Evolutionary conservation across 1,140 invertebrate species (phyloP).

Genomic region (Drosophila pseudoananassae): DNA sequence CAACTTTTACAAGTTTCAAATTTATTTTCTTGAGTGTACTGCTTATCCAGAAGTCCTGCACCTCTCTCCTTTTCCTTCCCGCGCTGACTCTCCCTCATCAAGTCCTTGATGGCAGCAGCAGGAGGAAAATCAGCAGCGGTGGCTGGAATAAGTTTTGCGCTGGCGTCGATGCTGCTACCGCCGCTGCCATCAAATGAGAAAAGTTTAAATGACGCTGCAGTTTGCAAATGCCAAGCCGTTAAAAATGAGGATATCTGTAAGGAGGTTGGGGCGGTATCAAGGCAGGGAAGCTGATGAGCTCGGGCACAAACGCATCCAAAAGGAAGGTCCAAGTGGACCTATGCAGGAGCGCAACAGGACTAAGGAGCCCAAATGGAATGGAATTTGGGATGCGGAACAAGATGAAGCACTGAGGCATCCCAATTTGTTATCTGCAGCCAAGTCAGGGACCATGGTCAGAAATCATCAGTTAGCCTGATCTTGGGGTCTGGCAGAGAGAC

Average conservation of each 20-base stretch:
- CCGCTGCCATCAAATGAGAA: conserved; percentile 77
- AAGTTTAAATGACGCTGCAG: conserved; percentile 82
- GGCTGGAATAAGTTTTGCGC: conserved; percentile 60
- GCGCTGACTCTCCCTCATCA: conserved; percentile 1
- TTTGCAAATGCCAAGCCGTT: conserved; percentile 81
- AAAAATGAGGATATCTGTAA: conserved; percentile 74
- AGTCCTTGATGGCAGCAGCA: conserved; percentile 49
- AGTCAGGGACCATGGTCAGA: conserved; percentile 54
- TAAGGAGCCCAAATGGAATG: conserved; percentile 2
- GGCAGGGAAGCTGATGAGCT: conserved; percentile 13
- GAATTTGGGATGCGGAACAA: conserved; percentile 5
- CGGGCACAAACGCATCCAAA: conserved; percentile 1
- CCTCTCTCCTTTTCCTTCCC: neutral
- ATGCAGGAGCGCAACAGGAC: conserved; percentile 28
- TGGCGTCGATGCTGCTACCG: conserved; percentile 32
- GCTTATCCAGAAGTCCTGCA: conserved; percentile 41
- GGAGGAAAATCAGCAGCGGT: conserved; percentile 24
- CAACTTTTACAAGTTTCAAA: neutral
- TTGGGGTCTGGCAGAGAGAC: conserved; percentile 9
- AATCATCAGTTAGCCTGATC: conserved; percentile 46
- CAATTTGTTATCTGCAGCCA: conserved; percentile 71
- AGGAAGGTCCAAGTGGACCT: conserved; percentile 1
- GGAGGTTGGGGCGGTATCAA: neutral
- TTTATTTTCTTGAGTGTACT: conserved; percentile 6
- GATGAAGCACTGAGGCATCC: conserved; percentile 37